Evolutionary conservation across 2,888 invertebrate species (phyloP), one percentile per base, ranked within the genome.

Genomic region (Sarcophaga variegata): DNA sequence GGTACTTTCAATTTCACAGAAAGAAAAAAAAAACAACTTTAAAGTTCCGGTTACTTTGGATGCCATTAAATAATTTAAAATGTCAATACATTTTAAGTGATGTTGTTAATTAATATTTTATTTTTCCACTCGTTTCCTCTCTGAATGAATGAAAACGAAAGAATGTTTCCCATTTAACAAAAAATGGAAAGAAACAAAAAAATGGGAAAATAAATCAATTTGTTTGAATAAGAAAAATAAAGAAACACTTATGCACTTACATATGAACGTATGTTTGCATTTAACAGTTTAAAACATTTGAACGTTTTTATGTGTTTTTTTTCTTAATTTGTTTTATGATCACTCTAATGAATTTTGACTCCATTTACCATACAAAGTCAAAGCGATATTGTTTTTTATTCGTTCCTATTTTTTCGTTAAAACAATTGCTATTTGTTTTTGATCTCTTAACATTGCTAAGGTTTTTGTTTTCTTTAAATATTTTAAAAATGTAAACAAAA

Each of bases 331-430:
- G 6, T 72, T 85, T 85, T 85, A 85, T 85, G 77, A 69, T 54
- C 63, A 81, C 63, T 72, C 85, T 81, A 85, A 85, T 85, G 63
- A 77, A 59, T 74, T 74, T 78, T 69, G 62, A 77, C 66, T 77
- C 66, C 59, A 59, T 71, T 75, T 66, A 71, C 22, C 47, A 47
- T n/a, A 22, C n/a, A 45, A 80, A 66, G 22, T 27, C 60, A 37
- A 37, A 37, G 37, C 37, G 37, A 37, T 37, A 37, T 37, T 37
- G 6, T 37, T 0, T 37, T 27, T 27, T 5, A 27, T 27, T 27
- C 27, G 27, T 25, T 25, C 25, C 25, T 25, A 3, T 47, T 60
- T 72, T 72, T 83, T 72, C 60, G 64, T 70, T 60, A 66, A 81
- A 77, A 85, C 85, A 81, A 85, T 85, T 81, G 67, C 75, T 71